Evolutionary conservation across 2,797 vertebrate species (phyloP), one percentile per base, ranked within the genome.

Genomic region (Heliangelus exortis): DNA sequence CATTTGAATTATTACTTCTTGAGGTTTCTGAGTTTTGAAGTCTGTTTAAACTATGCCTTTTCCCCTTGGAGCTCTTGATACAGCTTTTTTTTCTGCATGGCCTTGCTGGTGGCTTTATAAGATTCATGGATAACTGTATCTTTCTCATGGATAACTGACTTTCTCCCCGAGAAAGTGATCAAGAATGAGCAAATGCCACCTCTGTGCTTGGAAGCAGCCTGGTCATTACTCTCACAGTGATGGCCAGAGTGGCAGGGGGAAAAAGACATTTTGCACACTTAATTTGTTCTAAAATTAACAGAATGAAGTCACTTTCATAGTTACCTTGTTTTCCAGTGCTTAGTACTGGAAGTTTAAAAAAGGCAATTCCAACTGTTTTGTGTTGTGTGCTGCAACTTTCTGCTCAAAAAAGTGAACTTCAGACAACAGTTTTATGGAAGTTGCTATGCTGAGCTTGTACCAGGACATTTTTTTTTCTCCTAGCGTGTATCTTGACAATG

Each of bases 211-310:
- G 15, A 61, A 41, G 33, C 41, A 75, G 41, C 47, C 74, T 50
- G 65, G 22, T 31, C 10, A 0, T 31, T 73, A 50, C 45, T 0
- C 0, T 50, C 15, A n/a, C 50, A 63, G 50, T 6, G 31, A 75
- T 25, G 39, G 51, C 29, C 45, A 59, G 53, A 65, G 28, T 33
- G 66, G 65, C 48, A 72, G n/a, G 82, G 41, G 36, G 20, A 53
- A 55, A 80, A 59, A 62, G 50, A 33, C 68, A 84, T 28, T 26
- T 62, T 75, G 19, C 48, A 53, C 29, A 21, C 12, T 55, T 55
- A 28, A 68, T 28, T 33, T 79, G 34, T 53, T 84, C 43, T 63
- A 34, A 68, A 90, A 73, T 76, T 39, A 84, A 55, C 54, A 68
- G 55, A 72, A 76, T 19, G 39, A 63, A 73, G 25, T 59, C 17